phyloP scores from a whole-genome alignment of 2,888 invertebrate species.

The Nomada lathburiana region DNA sequence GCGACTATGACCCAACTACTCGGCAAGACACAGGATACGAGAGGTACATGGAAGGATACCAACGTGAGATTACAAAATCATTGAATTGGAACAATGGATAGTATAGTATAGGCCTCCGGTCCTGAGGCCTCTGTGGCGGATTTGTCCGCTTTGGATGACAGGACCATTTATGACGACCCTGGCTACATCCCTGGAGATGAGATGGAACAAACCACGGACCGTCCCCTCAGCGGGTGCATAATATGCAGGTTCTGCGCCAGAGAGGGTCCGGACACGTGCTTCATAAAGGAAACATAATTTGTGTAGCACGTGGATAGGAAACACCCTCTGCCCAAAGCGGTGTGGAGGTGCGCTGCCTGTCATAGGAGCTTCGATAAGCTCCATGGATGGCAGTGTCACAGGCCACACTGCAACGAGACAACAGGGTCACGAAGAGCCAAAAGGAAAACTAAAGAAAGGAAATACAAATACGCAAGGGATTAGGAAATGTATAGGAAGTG shows the following conservation, averaged over 20 bases:
- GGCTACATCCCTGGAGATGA: not conserved
- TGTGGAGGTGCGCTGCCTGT: not conserved
- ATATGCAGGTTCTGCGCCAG: not conserved
- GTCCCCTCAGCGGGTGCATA: not conserved
- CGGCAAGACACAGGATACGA: too few species aligned
- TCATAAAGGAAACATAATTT: not conserved
- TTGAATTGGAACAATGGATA: too few species aligned
- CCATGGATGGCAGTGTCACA: not conserved
- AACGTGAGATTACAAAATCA: too few species aligned
- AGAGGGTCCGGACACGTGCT: too few species aligned
- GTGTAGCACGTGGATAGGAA: not conserved
- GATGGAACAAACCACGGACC: not conserved
- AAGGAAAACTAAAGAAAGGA: rapidly evolving
- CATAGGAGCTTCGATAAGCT: not conserved
- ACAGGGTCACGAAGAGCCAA: too few species aligned
- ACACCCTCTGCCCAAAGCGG: not conserved
- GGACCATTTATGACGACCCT: not conserved
- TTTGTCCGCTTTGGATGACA: not conserved
- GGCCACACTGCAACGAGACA: not conserved
- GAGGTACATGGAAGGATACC: too few species aligned
- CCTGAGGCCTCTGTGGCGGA: not conserved
- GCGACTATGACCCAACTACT: too few species aligned
- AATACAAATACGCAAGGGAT: rapidly evolving
- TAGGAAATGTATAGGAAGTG: not conserved
- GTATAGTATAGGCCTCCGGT: not conserved